These are phyloP conservation scores for Marmota monax DNA, from an alignment of 2,113 vertebrate species.

Conservation along the genomic window DNA sequence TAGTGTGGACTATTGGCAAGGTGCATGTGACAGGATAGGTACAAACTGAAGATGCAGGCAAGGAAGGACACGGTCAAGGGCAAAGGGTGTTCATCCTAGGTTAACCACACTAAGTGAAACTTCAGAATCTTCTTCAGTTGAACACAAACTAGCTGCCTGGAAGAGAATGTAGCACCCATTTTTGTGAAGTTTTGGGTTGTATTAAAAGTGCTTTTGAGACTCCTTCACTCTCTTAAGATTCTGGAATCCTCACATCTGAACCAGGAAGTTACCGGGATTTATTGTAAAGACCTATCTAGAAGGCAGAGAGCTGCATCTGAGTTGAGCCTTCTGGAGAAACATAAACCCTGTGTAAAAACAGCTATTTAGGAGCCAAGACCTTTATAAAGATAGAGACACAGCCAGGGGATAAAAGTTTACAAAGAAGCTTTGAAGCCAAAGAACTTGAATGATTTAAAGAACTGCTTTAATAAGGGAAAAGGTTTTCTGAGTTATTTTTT, in stretches of 20 bases:
- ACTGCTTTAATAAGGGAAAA: conserved; percentile 15
- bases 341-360: neutral
- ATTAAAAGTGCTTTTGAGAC: neutral
- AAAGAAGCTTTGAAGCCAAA: neutral
- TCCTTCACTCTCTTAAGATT: neutral
- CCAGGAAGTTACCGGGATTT: neutral
- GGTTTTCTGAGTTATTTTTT: neutral
- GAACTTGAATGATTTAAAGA: neutral
- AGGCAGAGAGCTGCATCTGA: neutral
- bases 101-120: neutral
- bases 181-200: neutral
- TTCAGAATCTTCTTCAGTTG: neutral
- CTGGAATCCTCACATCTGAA: neutral
- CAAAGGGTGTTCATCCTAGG: neutral
- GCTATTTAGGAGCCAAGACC: neutral
- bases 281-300: neutral
- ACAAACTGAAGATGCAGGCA: neutral
- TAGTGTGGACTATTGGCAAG: neutral
- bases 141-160: neutral
- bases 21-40: neutral
- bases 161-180: neutral
- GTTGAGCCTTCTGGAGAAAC: neutral
- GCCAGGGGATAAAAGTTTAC: neutral
- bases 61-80: neutral
- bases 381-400: neutral